Evolutionary conservation across 2,888 invertebrate species (phyloP).

Genomic region (Latheticus oryzae): DNA sequence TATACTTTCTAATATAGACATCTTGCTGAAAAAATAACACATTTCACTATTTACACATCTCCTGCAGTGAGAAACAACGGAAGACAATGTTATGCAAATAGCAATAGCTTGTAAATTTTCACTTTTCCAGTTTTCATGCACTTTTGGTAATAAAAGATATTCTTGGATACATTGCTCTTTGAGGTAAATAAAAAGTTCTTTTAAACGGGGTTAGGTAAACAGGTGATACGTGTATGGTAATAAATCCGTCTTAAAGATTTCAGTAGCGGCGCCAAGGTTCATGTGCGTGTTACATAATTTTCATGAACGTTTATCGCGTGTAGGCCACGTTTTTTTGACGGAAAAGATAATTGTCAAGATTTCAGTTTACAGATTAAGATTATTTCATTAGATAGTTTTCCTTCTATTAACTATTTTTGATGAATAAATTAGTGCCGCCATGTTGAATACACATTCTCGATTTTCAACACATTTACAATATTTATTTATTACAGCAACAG

Average conservation of each 20-base stretch:
- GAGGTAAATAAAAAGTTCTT: slow-evolving; percentile 16
- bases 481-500: slow-evolving; percentile 51
- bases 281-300: slow-evolving; percentile 42
- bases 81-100: background rate
- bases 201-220: slow-evolving; percentile 26
- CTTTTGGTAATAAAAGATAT: no score
- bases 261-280: slow-evolving; percentile 37
- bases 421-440: slow-evolving; percentile 49
- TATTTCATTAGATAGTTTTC: slow-evolving; percentile 49
- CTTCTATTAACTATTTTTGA: slow-evolving; percentile 46
- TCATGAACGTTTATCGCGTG: slow-evolving; percentile 39
- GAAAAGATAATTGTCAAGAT: slow-evolving; percentile 43
- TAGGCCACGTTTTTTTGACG: slow-evolving; percentile 41
- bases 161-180: no score
- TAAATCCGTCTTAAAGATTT: slow-evolving; percentile 35
- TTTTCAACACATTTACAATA: slow-evolving; percentile 51
- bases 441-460: slow-evolving; percentile 51
- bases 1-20: no score
- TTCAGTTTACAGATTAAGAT: slow-evolving; percentile 48
- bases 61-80: no score
- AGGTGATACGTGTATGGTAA: slow-evolving; percentile 9
- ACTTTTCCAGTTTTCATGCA: background rate
- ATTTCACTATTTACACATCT: background rate
- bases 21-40: no score
- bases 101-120: background rate